phyloP scores from a whole-genome alignment of 1,140 invertebrate species.

The Colletes gigas region DNA sequence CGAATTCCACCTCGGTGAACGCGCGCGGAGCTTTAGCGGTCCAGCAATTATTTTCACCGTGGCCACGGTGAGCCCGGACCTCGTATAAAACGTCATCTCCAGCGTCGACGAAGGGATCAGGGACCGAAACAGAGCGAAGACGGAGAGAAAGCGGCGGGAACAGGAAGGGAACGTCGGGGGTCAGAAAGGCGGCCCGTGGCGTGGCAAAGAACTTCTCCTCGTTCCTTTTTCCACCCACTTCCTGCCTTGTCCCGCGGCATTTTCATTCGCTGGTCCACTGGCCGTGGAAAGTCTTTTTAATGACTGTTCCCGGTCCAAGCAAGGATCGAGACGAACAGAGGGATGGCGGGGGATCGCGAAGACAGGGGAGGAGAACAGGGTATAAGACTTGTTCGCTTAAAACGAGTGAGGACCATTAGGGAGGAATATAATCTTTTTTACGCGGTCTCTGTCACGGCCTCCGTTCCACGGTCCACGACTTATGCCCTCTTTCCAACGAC shows the following conservation, averaged over 20 bases:
- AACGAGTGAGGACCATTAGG: constrained; percentile 50
- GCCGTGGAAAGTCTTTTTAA: constrained; percentile 54
- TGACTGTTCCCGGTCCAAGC: constrained; percentile 48
- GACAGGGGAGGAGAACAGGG: constrained; percentile 20
- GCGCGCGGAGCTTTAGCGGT: constrained; percentile 29
- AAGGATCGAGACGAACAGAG: background rate
- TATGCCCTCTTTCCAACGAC: constrained; percentile 19
- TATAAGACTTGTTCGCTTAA: constrained; percentile 34
- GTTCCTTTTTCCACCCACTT: constrained; percentile 41
- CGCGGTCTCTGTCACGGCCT: background rate
- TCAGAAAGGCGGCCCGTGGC: constrained; percentile 34
- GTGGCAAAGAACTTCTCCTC: constrained; percentile 13
- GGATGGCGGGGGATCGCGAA: background rate
- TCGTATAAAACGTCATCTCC: constrained; percentile 52
- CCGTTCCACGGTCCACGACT: background rate
- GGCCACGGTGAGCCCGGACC: constrained; percentile 8
- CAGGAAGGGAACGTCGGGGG: background rate
- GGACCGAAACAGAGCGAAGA: background rate
- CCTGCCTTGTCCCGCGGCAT: constrained; percentile 19
- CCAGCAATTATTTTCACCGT: constrained; percentile 47
- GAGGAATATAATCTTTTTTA: constrained; percentile 48
- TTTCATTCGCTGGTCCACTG: constrained; percentile 33
- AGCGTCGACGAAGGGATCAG: constrained; percentile 39
- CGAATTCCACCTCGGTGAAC: background rate
- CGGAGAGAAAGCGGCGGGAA: background rate